A percentile compares a stretch with the other conserved stretches of the same genome.
Conservation (phyloP, 2,797 vertebrate genomes). For the Sternotherus odoratus region DNA sequence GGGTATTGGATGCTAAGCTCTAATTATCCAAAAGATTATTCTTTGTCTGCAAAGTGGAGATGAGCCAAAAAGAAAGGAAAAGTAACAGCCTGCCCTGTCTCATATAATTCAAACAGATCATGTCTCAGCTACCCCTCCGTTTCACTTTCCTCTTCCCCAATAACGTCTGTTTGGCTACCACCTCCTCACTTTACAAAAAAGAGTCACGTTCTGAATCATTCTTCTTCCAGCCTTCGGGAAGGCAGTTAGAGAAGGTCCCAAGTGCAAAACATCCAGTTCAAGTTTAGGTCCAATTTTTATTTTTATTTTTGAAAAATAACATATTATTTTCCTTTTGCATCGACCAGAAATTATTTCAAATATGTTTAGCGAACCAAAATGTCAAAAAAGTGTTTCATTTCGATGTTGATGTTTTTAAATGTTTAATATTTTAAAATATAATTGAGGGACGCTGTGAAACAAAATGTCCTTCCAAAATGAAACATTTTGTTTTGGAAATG, state of each 20-base stretch:
- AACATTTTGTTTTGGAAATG: neutral
- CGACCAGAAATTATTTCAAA: neutral
- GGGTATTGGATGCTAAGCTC: accelerated
- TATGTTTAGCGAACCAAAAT: neutral
- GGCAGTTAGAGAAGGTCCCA: accelerated
- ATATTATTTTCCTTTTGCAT: neutral
- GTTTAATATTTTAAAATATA: neutral
- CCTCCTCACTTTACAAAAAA: accelerated
- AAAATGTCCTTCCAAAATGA: neutral
- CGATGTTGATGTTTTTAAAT: neutral
- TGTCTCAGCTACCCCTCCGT: neutral
- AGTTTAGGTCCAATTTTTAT: neutral
- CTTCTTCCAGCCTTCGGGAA: neutral
- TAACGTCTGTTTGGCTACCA: accelerated
- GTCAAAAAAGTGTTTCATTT: neutral
- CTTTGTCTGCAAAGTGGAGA: neutral
- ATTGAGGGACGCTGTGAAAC: neutral
- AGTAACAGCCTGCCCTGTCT: neutral
- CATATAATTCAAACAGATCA: neutral
- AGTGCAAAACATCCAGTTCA: neutral
- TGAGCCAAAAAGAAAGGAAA: neutral
- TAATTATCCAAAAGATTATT: neutral
- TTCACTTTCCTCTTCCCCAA: accelerated
- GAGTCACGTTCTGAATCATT: accelerated
- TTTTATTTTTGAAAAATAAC: neutral